Base-by-base conservation (phyloP, 2,888 invertebrate genomes). In the Crioceris asparagi region DNA sequence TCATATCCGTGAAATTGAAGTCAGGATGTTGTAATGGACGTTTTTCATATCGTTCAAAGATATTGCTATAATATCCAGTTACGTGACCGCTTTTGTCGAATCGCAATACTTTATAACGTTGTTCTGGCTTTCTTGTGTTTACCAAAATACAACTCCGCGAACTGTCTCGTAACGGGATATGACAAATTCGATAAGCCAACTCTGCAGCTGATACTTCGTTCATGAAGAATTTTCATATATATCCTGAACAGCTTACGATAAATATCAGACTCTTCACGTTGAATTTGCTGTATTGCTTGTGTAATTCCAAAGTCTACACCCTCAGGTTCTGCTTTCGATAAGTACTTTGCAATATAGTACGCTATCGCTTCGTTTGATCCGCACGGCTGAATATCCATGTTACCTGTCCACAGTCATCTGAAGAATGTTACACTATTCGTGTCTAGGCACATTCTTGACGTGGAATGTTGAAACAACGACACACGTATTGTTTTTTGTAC, bases 161-260 rank as follows among this genome's bases (percentile, higher is more conserved):
- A 11, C 32, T 32, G 10, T 32, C 32, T 4, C 32, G 32, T 21
- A 32, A 21, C 10, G 19, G 19, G 8, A 32, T 21, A 38, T 49
- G 49, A 35, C 48, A 45, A 12, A 57, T 44, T 19, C 51, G 32
- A 42, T 36, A 55, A 8, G 39, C 54, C 38, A 51, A 55, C 50
- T 57, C 53, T 17, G 35, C 25, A 11, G 54, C 51, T 34, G 55
- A 54, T 8, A 57, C 44, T 49, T 27, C 53, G 38, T 44, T 56
- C 49, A 17, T 48, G 36, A 12, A 57, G 33, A 38, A 57, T 53
- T 14, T 35, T 35, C 53, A 55, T 55, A 23, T 52, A 56, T 38
- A 54, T 41, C 19, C 33, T 44, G 32, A 56, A 56, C 5, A 56
- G 43, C 21, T 49, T 48, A 11, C 35, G 29, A 10, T 27, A 35